A percentile compares a stretch with the other conserved stretches of the same genome.
Conservation (phyloP, 2,113 vertebrate genomes). For the Semnopithecus entellus region DNA sequence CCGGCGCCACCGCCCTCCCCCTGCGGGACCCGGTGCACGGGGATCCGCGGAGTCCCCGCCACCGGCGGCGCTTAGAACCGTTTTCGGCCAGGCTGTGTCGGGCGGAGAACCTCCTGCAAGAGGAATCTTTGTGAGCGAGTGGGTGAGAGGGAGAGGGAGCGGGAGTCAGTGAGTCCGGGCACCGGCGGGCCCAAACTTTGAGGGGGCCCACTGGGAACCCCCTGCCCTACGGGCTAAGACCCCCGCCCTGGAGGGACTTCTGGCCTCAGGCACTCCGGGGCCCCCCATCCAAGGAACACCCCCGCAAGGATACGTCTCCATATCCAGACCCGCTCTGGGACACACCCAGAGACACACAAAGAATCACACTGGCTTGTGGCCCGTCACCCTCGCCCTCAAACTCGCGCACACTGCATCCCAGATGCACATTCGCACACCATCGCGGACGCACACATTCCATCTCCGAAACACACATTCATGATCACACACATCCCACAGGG, state of each 20-base stretch:
- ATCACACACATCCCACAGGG: background rate
- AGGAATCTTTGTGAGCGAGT: conserved; percentile 57
- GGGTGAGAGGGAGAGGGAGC: conserved; percentile 22
- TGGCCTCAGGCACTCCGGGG: background rate
- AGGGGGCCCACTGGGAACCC: background rate
- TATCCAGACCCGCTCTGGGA: conserved; percentile 55
- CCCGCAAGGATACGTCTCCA: conserved; percentile 27
- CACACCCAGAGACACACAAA: conserved; percentile 77
- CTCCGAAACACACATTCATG: conserved; percentile 42
- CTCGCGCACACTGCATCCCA: conserved; percentile 62
- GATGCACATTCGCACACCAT: conserved; percentile 68
- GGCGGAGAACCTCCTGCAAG: background rate
- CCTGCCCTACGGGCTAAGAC: background rate
- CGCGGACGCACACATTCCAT: conserved; percentile 54
- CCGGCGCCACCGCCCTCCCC: conserved; percentile 56
- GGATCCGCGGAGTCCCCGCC: conserved; percentile 6
- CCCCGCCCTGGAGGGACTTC: background rate
- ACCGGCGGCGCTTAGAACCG: background rate
- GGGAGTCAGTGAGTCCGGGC: conserved; percentile 5
- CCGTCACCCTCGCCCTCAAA: conserved; percentile 68
- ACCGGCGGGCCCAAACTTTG: conserved; percentile 12
- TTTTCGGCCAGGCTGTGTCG: background rate
- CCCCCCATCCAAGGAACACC: background rate
- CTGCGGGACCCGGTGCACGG: background rate
- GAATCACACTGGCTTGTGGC: conserved; percentile 65